Evolutionary conservation across 2,113 vertebrate genomes (phyloP).

Genomic region (Gorsachius goisagi): DNA sequence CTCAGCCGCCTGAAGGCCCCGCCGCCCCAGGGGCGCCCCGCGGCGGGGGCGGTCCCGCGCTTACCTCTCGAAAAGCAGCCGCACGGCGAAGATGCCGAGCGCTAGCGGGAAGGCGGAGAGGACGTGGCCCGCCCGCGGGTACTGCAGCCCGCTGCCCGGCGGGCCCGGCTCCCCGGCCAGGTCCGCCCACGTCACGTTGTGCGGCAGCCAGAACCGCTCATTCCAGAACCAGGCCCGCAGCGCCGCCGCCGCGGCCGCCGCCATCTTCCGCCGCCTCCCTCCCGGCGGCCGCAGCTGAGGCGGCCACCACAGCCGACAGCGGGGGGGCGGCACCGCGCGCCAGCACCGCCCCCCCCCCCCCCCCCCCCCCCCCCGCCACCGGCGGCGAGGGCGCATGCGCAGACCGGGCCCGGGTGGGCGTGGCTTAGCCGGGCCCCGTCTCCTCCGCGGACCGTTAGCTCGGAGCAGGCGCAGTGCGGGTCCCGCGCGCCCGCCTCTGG

Average conservation of each 20-base stretch:
- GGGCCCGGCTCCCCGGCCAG: conserved; percentile 81
- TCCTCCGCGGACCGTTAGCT: background rate
- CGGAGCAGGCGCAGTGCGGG: background rate
- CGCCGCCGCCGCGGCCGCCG: conserved; percentile 58
- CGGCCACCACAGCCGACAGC: conserved; percentile 9
- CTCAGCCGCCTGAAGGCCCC: background rate
- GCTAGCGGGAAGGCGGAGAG: conserved; percentile 86
- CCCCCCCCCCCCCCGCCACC: too few species aligned
- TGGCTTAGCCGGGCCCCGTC: accelerated
- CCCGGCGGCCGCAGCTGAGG: background rate
- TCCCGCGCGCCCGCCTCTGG: background rate
- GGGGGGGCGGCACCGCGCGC: background rate
- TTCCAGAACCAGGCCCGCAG: conserved; percentile 93
- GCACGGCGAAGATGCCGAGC: conserved; percentile 82
- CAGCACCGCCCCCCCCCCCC: background rate
- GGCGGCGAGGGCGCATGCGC: background rate
- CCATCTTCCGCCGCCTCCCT: background rate
- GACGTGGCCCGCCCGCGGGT: conserved; percentile 84
- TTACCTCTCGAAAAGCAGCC: conserved; percentile 94
- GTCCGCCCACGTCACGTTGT: conserved; percentile 95
- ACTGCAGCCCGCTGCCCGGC: conserved; percentile 61
- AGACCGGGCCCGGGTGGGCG: background rate
- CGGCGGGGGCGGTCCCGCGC: background rate
- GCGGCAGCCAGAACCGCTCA: conserved; percentile 94
- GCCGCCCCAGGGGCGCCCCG: background rate